Conservation (phyloP, 2,797 vertebrate genomes). For the Emydoidea blandingii region DNA sequence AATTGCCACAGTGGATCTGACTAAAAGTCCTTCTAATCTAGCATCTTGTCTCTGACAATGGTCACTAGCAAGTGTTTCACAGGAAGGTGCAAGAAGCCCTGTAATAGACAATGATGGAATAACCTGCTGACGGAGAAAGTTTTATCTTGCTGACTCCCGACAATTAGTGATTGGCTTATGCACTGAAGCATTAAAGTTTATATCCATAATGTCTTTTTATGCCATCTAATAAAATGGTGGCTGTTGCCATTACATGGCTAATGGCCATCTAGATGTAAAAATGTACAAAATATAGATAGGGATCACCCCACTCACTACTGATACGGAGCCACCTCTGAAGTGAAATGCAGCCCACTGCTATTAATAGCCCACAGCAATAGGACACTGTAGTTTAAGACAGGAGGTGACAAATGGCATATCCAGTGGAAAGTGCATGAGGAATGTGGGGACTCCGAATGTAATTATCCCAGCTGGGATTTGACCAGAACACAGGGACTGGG, state of each 20-base stretch:
- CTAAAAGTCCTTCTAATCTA: not conserved
- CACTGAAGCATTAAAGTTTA: constrained; percentile 68
- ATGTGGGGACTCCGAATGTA: not conserved
- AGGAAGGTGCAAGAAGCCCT: not conserved
- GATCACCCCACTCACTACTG: constrained; percentile 59
- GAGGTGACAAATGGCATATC: constrained; percentile 17
- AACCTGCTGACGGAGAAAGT: constrained; percentile 28
- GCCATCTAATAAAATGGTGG: constrained; percentile 71
- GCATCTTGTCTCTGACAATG: not conserved
- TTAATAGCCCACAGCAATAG: not conserved
- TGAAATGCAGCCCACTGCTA: not conserved
- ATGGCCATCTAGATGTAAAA: constrained; percentile 70
- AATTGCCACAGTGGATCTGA: not conserved
- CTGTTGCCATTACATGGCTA: constrained; percentile 70
- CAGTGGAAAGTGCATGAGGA: not conserved
- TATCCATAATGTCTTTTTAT: constrained; percentile 75
- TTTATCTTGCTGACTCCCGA: constrained; percentile 53
- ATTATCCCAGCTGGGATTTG: not conserved
- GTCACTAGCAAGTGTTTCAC: not conserved
- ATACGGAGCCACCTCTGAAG: constrained; percentile 38
- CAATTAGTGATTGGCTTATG: constrained; percentile 65
- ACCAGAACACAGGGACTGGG: not conserved
- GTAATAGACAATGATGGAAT: constrained; percentile 11
- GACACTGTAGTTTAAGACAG: not conserved
- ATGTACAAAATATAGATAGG: constrained; percentile 70